phyloP scores from a whole-genome alignment of 2,113 vertebrate genomes.

The Arizona elegans region DNA sequence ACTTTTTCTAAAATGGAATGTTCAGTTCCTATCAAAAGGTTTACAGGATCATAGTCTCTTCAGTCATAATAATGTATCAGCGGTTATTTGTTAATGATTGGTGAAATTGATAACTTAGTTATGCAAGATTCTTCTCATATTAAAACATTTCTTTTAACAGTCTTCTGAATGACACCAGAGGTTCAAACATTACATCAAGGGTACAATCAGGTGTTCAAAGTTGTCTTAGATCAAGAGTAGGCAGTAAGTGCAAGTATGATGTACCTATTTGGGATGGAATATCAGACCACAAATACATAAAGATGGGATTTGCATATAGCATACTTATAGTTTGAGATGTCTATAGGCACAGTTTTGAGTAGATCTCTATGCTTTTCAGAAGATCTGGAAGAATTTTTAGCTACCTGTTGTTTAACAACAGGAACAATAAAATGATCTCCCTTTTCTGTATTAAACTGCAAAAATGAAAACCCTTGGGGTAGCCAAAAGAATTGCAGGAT shows the following conservation, averaged over 20 bases:
- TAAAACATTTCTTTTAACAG: neutral
- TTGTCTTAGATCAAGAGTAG: neutral
- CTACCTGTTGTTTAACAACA: neutral
- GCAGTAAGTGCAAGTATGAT: neutral
- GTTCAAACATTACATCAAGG: neutral
- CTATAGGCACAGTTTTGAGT: neutral
- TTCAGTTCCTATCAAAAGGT: neutral
- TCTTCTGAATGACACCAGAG: neutral
- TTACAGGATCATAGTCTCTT: neutral
- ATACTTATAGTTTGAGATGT: neutral
- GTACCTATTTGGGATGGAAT: neutral
- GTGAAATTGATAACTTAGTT: neutral
- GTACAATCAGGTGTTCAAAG: neutral
- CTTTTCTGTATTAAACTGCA: neutral
- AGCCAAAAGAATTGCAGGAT: neutral
- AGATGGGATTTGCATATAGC: neutral
- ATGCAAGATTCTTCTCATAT: neutral
- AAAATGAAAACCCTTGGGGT: neutral
- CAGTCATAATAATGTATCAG: neutral
- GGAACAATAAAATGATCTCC: neutral
- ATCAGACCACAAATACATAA: neutral
- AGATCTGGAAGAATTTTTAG: neutral
- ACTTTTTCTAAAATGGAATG: neutral
- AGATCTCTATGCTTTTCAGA: neutral
- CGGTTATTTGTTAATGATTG: neutral